Evolutionary conservation across 23 tunicate species (phyloP).

Genomic region (Clavelina lepadiformis): DNA sequence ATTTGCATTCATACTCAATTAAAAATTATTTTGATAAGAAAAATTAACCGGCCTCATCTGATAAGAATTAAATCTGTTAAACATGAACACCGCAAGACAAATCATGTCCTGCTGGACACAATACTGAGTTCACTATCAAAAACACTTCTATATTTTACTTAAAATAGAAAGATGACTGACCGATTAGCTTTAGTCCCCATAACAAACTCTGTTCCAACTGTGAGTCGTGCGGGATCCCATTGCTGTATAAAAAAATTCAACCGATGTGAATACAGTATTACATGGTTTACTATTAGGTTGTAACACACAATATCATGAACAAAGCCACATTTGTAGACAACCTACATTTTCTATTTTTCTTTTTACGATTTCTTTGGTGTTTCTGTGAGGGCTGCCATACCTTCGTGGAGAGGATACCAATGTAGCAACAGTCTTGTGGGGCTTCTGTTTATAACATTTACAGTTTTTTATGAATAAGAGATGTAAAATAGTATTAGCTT

Average conservation of each 20-base stretch:
- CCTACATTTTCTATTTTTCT: slow-evolving; percentile 39
- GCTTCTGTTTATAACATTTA: slow-evolving; percentile 8
- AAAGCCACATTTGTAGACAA: background rate
- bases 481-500: too few relatives aligned
- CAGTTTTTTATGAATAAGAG: background rate
- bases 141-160: too few relatives aligned
- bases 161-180: too few relatives aligned
- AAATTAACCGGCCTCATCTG: too few relatives aligned
- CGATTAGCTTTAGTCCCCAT: slow-evolving; percentile 97
- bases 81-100: too few relatives aligned
- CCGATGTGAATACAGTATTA: background rate
- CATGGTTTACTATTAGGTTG: background rate
- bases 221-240: slow-evolving; percentile 88
- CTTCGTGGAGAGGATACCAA: slow-evolving; percentile 25
- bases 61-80: too few relatives aligned
- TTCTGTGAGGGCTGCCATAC: slow-evolving; percentile 74
- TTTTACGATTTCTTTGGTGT: slow-evolving; percentile 36
- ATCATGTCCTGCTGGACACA: too few relatives aligned
- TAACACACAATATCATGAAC: background rate
- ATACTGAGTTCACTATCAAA: too few relatives aligned
- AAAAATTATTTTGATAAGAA: too few relatives aligned
- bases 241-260: slow-evolving; percentile 10
- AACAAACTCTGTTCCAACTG: slow-evolving; percentile 61
- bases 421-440: slow-evolving; percentile 15
- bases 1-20: too few relatives aligned